These are phyloP conservation scores for Lasius fuliginosus DNA, from an alignment of 2,888 invertebrate species.

Conservation along the genomic window DNA sequence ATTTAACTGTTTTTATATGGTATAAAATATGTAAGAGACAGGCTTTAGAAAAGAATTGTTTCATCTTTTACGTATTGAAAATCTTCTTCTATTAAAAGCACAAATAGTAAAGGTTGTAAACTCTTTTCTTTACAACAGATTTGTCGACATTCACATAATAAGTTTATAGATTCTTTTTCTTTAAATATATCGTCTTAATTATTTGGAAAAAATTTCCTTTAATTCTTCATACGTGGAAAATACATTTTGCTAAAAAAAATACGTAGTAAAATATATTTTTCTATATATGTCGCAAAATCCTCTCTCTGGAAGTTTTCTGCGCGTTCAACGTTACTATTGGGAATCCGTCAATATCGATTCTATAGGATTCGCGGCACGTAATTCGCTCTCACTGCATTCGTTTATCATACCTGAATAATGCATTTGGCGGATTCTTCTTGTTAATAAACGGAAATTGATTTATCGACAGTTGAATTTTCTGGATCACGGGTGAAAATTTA, in stretches of 20 bases:
- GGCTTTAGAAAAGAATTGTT: background rate
- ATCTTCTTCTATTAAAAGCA: background rate
- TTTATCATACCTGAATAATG: conserved; percentile 39
- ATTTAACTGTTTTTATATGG: background rate
- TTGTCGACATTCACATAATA: no score
- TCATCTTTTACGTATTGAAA: background rate
- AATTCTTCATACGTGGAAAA: background rate
- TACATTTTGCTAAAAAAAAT: background rate
- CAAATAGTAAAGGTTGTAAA: no score
- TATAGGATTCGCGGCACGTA: conserved; percentile 17
- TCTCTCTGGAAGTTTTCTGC: conserved; percentile 16
- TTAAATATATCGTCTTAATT: background rate
- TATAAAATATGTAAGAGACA: background rate
- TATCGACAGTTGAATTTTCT: conserved; percentile 2
- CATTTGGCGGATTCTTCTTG: conserved; percentile 20
- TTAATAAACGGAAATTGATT: conserved; percentile 45
- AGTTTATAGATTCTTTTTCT: no score
- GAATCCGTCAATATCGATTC: background rate
- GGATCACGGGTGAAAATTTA: background rate
- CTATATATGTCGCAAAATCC: background rate
- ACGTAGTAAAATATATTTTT: background rate
- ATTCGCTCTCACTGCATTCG: conserved; percentile 27
- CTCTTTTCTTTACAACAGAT: no score
- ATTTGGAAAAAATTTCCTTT: background rate
- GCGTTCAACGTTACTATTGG: conserved; percentile 8